Evolutionary conservation across 2,888 invertebrate genomes (phyloP), one percentile per base, ranked within the genome.

Genomic region (Smittia aterrima): DNA sequence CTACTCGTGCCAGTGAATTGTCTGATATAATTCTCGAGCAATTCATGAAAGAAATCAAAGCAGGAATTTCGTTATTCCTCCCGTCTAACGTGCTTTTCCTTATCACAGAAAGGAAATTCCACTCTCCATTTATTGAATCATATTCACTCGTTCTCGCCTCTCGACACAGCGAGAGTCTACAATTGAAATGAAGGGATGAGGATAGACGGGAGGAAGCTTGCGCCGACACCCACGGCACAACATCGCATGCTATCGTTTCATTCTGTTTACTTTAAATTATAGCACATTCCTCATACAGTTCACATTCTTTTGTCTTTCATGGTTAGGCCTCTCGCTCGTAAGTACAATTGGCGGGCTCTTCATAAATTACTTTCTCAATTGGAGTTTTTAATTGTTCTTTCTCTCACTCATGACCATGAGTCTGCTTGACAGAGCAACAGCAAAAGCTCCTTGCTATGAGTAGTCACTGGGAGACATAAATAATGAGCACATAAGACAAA

Each of bases 181-280:
- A 9, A 32, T 32, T 3, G 32, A 32, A 32, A 32, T 3, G 9
- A 32, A 32, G 9, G 32, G 4, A 32, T 9, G 32, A 32, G 9
- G 32, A n/a, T 9, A 32, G 32, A 32, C 32, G 32, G 32, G 9
- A 9, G 32, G 32, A 32, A n/a, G n/a, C 38, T 7, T 38, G 11
- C 47, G 2, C 47, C 6, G 47, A n/a, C n/a, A 13, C 16, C 16
- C 47, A 38, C 38, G 6, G 24, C 62, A 62, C 7, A 32, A 16
- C 32, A 66, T 25, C 25, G 24, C 25, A 62, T 62, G 47, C 25
- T 62, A 16, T 32, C 54, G 53, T 71, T 71, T 53, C 70, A 53
- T 71, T 71, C 70, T 71, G 70, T 71, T 71, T 71, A 32, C 70
- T 71, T 71, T 71, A 71, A 71, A 71, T 71, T 71, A 71, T 71